phyloP scores from a whole-genome alignment of 1,140 invertebrate genomes.

The Anagrus nilaparvatae region DNA sequence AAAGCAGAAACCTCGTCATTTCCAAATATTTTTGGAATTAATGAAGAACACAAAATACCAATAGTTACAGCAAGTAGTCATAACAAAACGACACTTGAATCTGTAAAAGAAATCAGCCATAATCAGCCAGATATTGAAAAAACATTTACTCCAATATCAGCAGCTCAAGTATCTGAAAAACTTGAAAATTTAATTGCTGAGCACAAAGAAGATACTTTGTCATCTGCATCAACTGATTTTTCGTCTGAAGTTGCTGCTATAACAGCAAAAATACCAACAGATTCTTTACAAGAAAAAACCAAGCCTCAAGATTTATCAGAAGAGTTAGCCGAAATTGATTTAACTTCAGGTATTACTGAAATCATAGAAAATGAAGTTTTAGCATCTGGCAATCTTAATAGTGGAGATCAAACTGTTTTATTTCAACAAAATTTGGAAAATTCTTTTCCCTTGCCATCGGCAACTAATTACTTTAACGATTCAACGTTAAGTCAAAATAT shows the following conservation, averaged over 20 bases:
- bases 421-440: slow-evolving; percentile 2
- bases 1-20: neutral
- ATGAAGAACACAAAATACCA: neutral
- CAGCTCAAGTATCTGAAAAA: slow-evolving; percentile 33
- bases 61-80: too few species aligned
- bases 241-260: slow-evolving; percentile 13
- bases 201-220: slow-evolving; percentile 20
- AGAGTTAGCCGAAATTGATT: slow-evolving; percentile 22
- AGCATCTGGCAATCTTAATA: neutral
- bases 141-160: slow-evolving; percentile 30
- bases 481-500: neutral
- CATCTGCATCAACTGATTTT: slow-evolving; percentile 10
- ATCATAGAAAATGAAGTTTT: neutral
- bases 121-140: slow-evolving; percentile 8
- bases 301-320: neutral
- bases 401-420: neutral
- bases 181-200: slow-evolving; percentile 33
- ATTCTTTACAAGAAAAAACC: neutral
- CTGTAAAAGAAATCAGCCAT: neutral
- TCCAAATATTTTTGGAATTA: neutral
- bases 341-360: slow-evolving; percentile 6
- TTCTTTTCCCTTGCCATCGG: neutral
- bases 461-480: slow-evolving; percentile 3
- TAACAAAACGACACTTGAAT: too few species aligned
- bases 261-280: slow-evolving; percentile 8